Percentiles rank a stretch among this genome's conserved stretches.
Evolutionary conservation across 2,113 vertebrate genomes (phyloP).

Genomic region (Tupaia tana): DNA sequence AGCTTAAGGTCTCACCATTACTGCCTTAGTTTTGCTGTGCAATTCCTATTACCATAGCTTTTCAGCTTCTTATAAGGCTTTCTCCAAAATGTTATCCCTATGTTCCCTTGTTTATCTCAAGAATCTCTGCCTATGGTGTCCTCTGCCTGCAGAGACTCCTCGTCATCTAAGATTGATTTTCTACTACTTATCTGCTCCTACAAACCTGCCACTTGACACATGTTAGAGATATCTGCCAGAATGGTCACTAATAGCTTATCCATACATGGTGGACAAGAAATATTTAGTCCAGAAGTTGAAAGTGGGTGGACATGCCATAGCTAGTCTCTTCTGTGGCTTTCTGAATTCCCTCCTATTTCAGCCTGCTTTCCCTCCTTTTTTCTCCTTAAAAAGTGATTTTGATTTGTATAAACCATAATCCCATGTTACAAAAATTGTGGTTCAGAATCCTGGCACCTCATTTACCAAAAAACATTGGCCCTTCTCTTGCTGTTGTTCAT

Average conservation of each 20-base stretch:
- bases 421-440: not conserved
- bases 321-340: not conserved
- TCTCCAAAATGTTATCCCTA: not conserved
- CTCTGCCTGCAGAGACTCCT: not conserved
- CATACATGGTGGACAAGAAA: not conserved
- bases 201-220: not conserved
- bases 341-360: not conserved
- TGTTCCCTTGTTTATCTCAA: not conserved
- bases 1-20: not conserved
- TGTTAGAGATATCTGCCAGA: not conserved
- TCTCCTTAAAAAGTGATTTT: not conserved
- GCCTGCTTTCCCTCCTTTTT: not conserved
- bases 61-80: not conserved
- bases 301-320: not conserved
- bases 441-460: not conserved
- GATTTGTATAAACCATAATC: not conserved
- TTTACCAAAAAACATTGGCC: not conserved
- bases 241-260: not conserved
- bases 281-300: not conserved
- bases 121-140: not conserved
- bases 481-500: not conserved
- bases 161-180: not conserved
- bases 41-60: not conserved
- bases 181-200: not conserved
- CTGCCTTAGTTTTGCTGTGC: not conserved